Evolutionary conservation across 2,113 vertebrate species (phyloP).

Genomic region (Rhegmatorhina hoffmannsi): DNA sequence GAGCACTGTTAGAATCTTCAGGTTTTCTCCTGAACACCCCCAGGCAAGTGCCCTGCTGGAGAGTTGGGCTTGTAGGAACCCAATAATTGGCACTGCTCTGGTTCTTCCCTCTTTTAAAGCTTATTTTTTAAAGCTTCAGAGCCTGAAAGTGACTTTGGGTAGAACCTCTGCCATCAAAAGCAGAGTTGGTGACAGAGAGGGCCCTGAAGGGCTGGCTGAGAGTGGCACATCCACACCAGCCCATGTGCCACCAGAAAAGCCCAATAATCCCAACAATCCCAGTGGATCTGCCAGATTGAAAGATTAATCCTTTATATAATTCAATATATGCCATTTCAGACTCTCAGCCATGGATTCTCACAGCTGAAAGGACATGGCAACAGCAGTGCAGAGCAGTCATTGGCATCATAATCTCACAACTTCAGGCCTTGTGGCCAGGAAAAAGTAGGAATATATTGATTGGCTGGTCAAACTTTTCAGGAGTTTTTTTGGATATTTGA

Average conservation of each 20-base stretch:
- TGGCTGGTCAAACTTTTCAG: background rate
- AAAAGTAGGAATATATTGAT: background rate
- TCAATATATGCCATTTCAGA: background rate
- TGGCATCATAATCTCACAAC: background rate
- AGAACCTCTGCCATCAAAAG: background rate
- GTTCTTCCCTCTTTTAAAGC: background rate
- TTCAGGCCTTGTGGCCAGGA: background rate
- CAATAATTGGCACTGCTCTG: background rate
- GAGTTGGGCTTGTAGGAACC: background rate
- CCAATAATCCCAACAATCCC: background rate
- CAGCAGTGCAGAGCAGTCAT: background rate
- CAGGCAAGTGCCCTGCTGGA: background rate
- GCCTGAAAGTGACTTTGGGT: background rate
- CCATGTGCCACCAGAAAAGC: background rate
- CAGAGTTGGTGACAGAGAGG: background rate
- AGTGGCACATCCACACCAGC: background rate
- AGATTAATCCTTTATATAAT: conserved; percentile 11
- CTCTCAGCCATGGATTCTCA: background rate
- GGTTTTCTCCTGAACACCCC: background rate
- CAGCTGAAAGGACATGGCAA: background rate
- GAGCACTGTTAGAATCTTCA: background rate
- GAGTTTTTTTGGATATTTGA: background rate
- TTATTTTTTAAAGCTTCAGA: background rate
- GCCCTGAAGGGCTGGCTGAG: background rate
- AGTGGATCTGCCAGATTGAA: background rate